A percentile compares a stretch with the other conserved stretches of the same genome.
phyloP scores from a whole-genome alignment of 2,888 invertebrate species.

The Rhogogaster chlorosoma region DNA sequence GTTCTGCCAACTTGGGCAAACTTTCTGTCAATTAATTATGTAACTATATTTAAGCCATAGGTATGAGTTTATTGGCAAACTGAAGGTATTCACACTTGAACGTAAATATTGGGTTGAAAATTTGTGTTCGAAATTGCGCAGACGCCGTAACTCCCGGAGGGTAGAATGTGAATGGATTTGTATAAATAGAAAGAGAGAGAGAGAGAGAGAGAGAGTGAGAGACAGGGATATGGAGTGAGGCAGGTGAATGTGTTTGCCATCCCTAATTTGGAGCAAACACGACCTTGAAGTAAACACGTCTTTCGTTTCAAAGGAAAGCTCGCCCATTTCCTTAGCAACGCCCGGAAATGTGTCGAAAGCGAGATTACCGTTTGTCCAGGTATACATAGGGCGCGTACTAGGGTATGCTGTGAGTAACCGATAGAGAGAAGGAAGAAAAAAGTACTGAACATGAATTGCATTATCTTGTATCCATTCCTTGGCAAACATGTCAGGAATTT shows the following conservation, averaged over 20 bases:
- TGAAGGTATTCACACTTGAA: not conserved
- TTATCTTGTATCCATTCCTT: not conserved
- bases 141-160: not conserved
- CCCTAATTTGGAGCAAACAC: constrained; percentile 43
- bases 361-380: constrained; percentile 27
- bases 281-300: constrained; percentile 39
- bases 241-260: constrained; percentile 15
- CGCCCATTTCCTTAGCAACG: constrained; percentile 27
- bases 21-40: not conserved
- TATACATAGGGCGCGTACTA: not conserved
- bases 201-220: not conserved
- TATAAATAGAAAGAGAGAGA: constrained; percentile 29
- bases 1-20: not conserved
- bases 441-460: not conserved
- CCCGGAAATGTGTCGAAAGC: constrained; percentile 21
- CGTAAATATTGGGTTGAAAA: constrained; percentile 23
- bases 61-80: not conserved
- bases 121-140: not conserved
- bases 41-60: not conserved
- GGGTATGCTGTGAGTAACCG: not conserved
- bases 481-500: not conserved
- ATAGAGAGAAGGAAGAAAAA: too few species aligned
- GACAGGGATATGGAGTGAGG: not conserved
- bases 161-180: constrained; percentile 36
- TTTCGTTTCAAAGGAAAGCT: constrained; percentile 32